These are phyloP conservation scores for Metopia argyrocephala DNA, from an alignment of 2,888 invertebrate species.

Conservation along the genomic window DNA sequence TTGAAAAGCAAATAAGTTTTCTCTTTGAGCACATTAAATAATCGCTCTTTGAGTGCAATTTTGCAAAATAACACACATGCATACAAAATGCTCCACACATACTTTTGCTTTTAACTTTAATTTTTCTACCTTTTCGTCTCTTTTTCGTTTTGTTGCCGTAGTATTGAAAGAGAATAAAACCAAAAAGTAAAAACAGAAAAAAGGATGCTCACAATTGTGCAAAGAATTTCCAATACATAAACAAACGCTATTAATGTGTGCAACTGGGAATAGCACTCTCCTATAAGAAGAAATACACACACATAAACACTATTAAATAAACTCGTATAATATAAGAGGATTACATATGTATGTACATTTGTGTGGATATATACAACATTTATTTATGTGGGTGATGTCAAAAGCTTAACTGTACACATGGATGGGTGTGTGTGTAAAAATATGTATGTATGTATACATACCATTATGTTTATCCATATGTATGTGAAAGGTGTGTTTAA, in stretches of 20 bases:
- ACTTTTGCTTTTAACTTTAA: too few relatives aligned
- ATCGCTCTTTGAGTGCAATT: conserved; percentile 37
- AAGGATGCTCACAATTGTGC: conserved; percentile 62
- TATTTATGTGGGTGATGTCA: conserved; percentile 56
- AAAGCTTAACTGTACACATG: conserved; percentile 4
- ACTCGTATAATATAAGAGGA: not conserved
- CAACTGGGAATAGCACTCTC: conserved; percentile 56
- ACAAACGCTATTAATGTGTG: conserved; percentile 61
- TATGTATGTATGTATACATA: not conserved
- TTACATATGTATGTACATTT: not conserved
- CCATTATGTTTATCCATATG: not conserved
- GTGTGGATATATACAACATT: not conserved
- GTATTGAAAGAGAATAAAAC: not conserved
- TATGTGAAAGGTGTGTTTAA: too few relatives aligned
- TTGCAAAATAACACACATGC: conserved; percentile 7
- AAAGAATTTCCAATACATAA: conserved; percentile 62
- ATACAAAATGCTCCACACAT: not conserved
- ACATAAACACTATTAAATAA: not conserved
- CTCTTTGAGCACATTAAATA: not conserved
- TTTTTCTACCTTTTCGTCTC: not conserved
- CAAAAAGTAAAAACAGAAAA: conserved; percentile 22
- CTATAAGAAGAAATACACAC: not conserved
- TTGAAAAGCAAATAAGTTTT: not conserved
- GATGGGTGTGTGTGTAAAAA: not conserved
- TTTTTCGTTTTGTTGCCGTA: not conserved